Base-by-base conservation (phyloP, 2,797 vertebrate species). In the Peromyscus eremicus region DNA sequence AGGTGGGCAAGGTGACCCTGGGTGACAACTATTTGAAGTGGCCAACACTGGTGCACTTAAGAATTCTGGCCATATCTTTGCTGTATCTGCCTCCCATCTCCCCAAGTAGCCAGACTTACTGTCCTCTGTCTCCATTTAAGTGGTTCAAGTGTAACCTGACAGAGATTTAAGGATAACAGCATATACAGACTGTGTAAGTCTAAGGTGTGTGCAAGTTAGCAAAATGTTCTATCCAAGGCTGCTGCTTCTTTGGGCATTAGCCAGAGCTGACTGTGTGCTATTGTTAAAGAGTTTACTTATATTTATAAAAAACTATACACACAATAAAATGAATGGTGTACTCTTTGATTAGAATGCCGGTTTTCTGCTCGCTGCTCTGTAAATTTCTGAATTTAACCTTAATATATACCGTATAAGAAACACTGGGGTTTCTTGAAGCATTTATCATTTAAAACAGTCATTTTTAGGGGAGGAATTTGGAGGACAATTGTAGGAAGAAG, bases 321-420 rank as follows among this genome's bases (percentile, higher is more conserved):
- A 34, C 6, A 76, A n/a, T 64, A 34, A 77, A 90, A 34, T 62
- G 49, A 95, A 70, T 19, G 46, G 32, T 89, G 29, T 43, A 52
- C 29, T 80, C 60, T 84, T 94, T 55, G 55, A 79, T 77, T 12
- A 93, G 8, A 32, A 60, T 79, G 46, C 57, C 75, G 49, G 34
- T 91, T 80, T 62, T 66, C 60, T 68, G 40, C 21, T 93, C 52
- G 71, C 70, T 90, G 34, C 13, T 83, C 55, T 97, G 49, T 64
- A 25, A 46, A 81, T 25, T 62, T 88, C 43, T 83, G 55, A 76
- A 46, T 84, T 68, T 34, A 29, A 21, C 11, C 32, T 68, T 93
- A 52, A 64, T 60, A 49, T 55, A 66, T 85, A 37, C 21, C 52
- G 1, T 81, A 25, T 88, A 46, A 75, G 34, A 87, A 88, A 55